Percentiles rank a stretch among this genome's conserved stretches.
phyloP scores from a whole-genome alignment of 2,113 vertebrate species.

The Colossoma macropomum region DNA sequence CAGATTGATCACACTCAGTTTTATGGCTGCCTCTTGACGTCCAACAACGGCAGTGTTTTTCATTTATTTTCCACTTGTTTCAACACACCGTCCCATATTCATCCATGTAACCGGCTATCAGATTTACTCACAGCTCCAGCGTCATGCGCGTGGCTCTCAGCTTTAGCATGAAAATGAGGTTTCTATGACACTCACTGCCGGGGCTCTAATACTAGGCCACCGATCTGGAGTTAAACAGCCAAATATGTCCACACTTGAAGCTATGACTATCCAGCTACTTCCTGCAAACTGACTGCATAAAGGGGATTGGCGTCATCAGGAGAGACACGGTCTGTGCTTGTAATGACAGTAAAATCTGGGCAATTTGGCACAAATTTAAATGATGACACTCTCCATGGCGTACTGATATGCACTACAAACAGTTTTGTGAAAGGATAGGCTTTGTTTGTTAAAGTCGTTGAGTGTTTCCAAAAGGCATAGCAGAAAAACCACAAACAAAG shows the following conservation, averaged over 20 bases:
- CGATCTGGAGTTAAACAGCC: neutral
- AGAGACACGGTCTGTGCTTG: conserved; percentile 25
- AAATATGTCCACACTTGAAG: conserved; percentile 3
- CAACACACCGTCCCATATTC: neutral
- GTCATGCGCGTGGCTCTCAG: neutral
- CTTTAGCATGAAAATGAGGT: neutral
- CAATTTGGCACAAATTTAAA: conserved; percentile 9
- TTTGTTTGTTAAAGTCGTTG: conserved; percentile 16
- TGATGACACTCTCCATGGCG: conserved; percentile 13
- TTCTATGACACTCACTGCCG: neutral
- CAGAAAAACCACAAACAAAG: neutral
- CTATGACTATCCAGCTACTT: neutral
- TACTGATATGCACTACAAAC: conserved; percentile 13
- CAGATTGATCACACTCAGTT: neutral
- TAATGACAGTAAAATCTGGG: conserved; percentile 34
- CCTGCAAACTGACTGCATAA: conserved; percentile 1
- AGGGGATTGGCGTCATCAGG: conserved; percentile 15
- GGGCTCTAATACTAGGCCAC: neutral
- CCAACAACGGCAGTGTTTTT: neutral
- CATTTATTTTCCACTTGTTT: neutral
- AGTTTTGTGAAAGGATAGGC: conserved; percentile 4
- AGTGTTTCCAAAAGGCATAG: neutral
- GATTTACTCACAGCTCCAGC: neutral
- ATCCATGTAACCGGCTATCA: neutral
- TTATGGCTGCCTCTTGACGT: conserved; percentile 1